These are phyloP conservation scores for Ptychobarbus kaznakovi DNA, from an alignment of 2,797 vertebrate genomes.

Conservation along the genomic window DNA sequence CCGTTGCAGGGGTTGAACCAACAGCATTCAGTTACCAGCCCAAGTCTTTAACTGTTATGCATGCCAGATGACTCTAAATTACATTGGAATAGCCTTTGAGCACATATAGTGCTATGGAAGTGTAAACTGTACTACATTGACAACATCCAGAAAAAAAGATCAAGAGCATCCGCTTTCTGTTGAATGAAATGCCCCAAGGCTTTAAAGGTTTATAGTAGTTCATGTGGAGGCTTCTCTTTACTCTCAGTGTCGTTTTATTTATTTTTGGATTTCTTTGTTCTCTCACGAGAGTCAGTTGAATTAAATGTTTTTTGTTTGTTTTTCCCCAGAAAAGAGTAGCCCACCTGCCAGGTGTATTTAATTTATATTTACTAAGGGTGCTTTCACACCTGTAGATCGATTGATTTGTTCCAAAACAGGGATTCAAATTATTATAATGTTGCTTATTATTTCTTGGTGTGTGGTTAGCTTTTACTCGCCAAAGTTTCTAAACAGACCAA, in stretches of 20 bases:
- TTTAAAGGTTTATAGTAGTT: background rate
- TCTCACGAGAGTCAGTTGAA: background rate
- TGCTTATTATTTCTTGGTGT: no score
- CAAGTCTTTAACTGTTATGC: background rate
- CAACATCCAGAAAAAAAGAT: background rate
- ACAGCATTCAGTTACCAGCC: background rate
- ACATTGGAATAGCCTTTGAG: background rate
- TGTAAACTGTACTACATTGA: background rate
- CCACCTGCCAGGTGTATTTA: background rate
- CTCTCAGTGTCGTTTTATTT: background rate
- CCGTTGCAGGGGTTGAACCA: background rate
- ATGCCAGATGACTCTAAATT: background rate
- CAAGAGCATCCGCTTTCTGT: background rate
- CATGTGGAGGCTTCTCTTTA: background rate
- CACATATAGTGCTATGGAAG: background rate
- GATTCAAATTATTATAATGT: no score
- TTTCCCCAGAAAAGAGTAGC: background rate
- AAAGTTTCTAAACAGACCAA: no score
- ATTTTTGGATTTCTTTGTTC: background rate
- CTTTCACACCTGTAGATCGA: no score
- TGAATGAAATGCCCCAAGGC: slow-evolving; percentile 9
- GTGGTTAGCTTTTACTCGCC: no score
- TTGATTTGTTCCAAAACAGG: no score
- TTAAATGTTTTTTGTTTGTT: background rate
- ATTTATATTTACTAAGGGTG: background rate